Percentiles rank a stretch among this genome's conserved stretches.
phyloP scores from a whole-genome alignment of 2,888 invertebrate species.

The Exephanes ischioxanthus region DNA sequence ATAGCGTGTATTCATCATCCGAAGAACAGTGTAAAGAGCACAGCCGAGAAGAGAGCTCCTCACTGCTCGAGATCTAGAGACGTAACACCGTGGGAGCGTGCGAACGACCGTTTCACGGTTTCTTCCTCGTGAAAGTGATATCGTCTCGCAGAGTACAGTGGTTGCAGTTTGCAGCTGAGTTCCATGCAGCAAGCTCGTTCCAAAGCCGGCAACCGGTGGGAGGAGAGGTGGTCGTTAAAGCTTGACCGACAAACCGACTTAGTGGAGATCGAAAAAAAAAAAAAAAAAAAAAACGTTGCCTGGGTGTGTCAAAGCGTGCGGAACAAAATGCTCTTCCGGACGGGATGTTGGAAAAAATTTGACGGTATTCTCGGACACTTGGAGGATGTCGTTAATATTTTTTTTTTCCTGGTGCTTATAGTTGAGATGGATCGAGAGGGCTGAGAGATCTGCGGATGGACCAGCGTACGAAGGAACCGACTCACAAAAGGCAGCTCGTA shows the following conservation, averaged over 20 bases:
- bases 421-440: neutral
- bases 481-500: neutral
- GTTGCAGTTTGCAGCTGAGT: constrained; percentile 27
- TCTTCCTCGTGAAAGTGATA: constrained; percentile 83
- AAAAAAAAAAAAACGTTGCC: neutral
- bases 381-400: neutral
- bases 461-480: neutral
- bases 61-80: constrained; percentile 61
- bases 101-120: constrained; percentile 78
- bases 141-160: constrained; percentile 38
- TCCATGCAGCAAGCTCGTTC: neutral
- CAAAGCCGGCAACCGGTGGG: neutral
- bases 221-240: constrained; percentile 1
- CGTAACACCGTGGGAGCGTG: constrained; percentile 82
- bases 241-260: constrained; percentile 16
- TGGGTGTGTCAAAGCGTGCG: neutral
- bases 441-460: neutral
- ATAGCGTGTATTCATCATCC: constrained; percentile 17
- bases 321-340: neutral
- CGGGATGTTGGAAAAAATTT: neutral
- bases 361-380: neutral
- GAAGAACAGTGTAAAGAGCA: constrained; percentile 4
- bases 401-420: neutral
- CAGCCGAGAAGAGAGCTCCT: constrained; percentile 11
- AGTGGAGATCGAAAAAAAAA: neutral